These are phyloP conservation scores for Colaptes auratus DNA, from an alignment of 2,113 vertebrate species.

Conservation along the genomic window DNA sequence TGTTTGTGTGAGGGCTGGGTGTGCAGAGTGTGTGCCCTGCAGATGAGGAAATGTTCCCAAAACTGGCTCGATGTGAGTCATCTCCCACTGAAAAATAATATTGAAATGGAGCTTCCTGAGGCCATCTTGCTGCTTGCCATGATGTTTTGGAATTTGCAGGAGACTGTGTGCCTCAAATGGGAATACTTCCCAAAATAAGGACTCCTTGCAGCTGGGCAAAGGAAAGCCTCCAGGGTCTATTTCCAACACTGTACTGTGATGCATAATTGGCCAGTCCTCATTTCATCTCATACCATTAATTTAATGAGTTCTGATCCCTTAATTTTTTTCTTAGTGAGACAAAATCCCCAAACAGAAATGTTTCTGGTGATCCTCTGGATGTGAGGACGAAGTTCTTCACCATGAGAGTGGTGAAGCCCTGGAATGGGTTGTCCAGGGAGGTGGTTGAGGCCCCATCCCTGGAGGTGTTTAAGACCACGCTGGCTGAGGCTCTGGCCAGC, in stretches of 20 bases:
- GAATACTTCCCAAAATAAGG: background rate
- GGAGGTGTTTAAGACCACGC: too few species aligned
- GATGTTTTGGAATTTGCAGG: background rate
- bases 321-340: background rate
- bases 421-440: too few species aligned
- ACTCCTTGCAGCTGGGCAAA: background rate
- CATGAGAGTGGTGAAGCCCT: too few species aligned
- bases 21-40: background rate
- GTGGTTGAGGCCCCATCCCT: too few species aligned
- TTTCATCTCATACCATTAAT: background rate
- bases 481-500: too few species aligned
- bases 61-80: background rate
- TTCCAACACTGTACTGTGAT: background rate
- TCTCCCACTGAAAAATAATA: background rate
- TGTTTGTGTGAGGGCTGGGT: background rate
- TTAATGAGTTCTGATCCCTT: constrained; percentile 1
- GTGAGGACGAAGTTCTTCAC: too few species aligned
- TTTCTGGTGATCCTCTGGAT: background rate
- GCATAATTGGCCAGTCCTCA: background rate
- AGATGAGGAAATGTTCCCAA: background rate
- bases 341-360: accelerated
- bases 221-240: background rate
- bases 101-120: background rate
- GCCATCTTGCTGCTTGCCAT: background rate
- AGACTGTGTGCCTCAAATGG: background rate